Conservation (phyloP, 1,140 invertebrate genomes). For the Goniozus legneri region DNA sequence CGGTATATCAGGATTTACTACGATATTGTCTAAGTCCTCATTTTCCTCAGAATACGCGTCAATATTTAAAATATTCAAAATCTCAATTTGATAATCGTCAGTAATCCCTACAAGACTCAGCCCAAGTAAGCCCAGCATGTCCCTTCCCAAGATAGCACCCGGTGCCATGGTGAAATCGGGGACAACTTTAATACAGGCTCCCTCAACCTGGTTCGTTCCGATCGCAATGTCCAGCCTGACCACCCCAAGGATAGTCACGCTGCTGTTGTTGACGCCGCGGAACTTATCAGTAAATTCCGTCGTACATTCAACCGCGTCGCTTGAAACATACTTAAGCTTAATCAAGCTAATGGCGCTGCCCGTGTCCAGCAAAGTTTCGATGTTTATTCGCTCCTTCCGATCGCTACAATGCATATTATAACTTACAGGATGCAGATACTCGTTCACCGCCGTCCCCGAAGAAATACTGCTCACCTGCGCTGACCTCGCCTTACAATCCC, state of each 20-base stretch:
- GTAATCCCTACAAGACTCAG: neutral
- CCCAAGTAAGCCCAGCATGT: neutral
- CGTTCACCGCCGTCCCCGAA: neutral
- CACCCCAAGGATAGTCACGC: neutral
- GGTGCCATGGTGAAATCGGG: neutral
- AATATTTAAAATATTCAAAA: slow-evolving; percentile 10
- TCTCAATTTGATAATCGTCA: neutral
- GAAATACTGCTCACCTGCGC: neutral
- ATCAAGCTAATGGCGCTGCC: slow-evolving; percentile 11
- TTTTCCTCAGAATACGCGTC: neutral
- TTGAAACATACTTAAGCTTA: slow-evolving; percentile 1
- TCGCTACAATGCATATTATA: neutral
- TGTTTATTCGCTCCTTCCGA: neutral
- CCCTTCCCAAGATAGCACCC: slow-evolving; percentile 3
- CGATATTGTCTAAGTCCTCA: neutral
- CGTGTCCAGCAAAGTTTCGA: slow-evolving; percentile 1
- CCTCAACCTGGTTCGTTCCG: too few relatives aligned
- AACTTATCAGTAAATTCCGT: neutral
- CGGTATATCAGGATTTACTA: slow-evolving; percentile 2
- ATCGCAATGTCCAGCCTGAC: neutral
- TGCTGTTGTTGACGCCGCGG: slow-evolving; percentile 1
- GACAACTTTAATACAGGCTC: neutral
- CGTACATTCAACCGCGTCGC: neutral
- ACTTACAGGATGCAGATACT: neutral
- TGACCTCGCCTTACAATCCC: neutral